Evolutionary conservation across 2,888 invertebrate species (phyloP), one percentile per base, ranked within the genome.

Genomic region (Druceiella hillmani): DNA sequence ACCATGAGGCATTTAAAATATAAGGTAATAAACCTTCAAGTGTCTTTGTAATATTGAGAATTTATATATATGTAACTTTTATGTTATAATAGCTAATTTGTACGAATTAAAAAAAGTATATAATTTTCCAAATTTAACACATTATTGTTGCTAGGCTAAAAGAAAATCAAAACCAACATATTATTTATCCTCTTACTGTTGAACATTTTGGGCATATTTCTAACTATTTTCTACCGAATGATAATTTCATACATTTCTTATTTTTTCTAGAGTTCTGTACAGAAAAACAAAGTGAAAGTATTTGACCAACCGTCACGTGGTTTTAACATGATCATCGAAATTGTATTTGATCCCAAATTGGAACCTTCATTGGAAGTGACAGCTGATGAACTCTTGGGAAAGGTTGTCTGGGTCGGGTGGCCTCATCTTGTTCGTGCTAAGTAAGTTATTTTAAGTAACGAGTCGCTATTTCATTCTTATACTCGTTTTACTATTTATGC

Each of bases 391-490:
- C 59, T 85, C 22, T 58, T 95, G 7, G 88, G 87, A 1, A 79
- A 82, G 56, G 66, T 73, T 28, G 76, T 94, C 2, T 87, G 81
- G 69, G 87, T 91, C 3, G 81, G 81, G 3, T 98, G 95, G 95
- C 98, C 98, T 0, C 91, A 95, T 66, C 75, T 98, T 36, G 74
- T 78, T n/a, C 87, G 88, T 61, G 90, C 89, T 10, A 79, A 76
- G 79, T 82, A 61, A 65, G 75, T 31, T 11, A 10, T n/a, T n/a
- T n/a, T n/a, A n/a, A n/a, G n/a, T n/a, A n/a, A n/a, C n/a, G n/a
- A n/a, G n/a, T n/a, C n/a, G n/a, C n/a, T n/a, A n/a, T n/a, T n/a
- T n/a, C n/a, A n/a, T n/a, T n/a, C n/a, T n/a, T n/a, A n/a, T n/a
- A n/a, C n/a, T n/a, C n/a, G n/a, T n/a, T n/a, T n/a, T n/a, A n/a